phyloP scores from a whole-genome alignment of 2,888 invertebrate genomes.

The Eupithecia abbreviata region DNA sequence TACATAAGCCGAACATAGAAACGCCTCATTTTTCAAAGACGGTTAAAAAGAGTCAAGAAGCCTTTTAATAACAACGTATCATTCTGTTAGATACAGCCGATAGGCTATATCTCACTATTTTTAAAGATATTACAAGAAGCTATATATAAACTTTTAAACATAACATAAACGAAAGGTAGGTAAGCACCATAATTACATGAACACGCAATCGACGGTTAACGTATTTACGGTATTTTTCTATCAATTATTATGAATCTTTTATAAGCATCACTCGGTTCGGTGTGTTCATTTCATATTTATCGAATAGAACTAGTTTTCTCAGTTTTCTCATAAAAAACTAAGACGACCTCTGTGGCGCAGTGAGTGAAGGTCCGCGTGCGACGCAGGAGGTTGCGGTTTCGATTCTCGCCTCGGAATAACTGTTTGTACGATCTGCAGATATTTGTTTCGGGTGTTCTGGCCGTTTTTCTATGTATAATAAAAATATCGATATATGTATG shows the following conservation, averaged over 20 bases:
- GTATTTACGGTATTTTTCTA: not conserved
- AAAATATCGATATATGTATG: no score
- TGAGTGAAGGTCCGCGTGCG: no score
- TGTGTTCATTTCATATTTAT: not conserved
- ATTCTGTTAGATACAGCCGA: not conserved
- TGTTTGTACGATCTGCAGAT: no score
- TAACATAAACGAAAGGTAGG: not conserved
- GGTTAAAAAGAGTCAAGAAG: not conserved
- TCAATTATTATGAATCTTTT: not conserved
- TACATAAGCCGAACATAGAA: no score
- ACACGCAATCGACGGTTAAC: not conserved
- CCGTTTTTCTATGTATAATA: no score
- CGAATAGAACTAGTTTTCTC: not conserved
- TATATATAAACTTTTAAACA: not conserved
- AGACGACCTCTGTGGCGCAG: no score
- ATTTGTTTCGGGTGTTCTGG: no score
- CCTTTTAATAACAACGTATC: not conserved
- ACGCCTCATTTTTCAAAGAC: no score
- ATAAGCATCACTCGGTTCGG: not conserved
- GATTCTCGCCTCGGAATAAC: no score
- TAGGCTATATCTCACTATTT: not conserved
- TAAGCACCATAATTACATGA: not conserved
- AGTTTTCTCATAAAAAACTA: not conserved
- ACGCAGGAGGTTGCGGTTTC: no score
- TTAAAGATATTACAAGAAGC: not conserved